Base-by-base conservation (phyloP, 2,888 invertebrate genomes). In the Cyrtodaria siliqua region DNA sequence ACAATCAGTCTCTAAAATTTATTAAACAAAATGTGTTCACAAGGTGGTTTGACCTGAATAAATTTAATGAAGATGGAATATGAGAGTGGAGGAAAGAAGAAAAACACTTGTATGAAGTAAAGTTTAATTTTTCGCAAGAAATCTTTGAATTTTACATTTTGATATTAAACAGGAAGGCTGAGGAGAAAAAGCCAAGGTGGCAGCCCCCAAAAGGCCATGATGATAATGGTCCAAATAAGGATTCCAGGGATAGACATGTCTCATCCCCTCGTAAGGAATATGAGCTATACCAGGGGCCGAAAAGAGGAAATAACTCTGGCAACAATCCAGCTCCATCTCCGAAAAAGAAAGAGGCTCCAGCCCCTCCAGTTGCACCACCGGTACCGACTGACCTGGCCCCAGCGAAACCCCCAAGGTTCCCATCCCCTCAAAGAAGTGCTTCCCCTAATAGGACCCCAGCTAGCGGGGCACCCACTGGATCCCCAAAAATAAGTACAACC, bases 171-270 rank as follows among this genome's bases (percentile, higher is more conserved):
- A 75, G 89, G 27, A 87, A 88, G 79, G 86, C 87, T 66, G 91
- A 90, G 62, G 87, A 89, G 27, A 86, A 85, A 72, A 91, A 88
- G 64, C 89, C 87, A 66, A 86, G 79, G 70, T 91, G 91, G 91
- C 88, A 89, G 73, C 90, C 89, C 18, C 91, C 89, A 8, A 78
- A 82, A n/a, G 42, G 55, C 18, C 70, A 77, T 29, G 62, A 62
- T 38, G 60, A 55, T 16, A 26, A 14, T 27, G 52, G 42, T n/a
- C 68, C 62, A 38, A 52, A 68, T 12, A 57, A 63, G 42, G 78
- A 86, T 79, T 49, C 79, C 70, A 60, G 67, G 50, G 53, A 71
- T 59, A 52, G 83, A 72, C 68, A 83, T 73, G 77, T 83, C 42
- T 75, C 82, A 57, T 67, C 73, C 29, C 67, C 80, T 14, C 44